These are phyloP conservation scores for Syrphus vitripennis DNA, from an alignment of 2,888 invertebrate species.

Conservation along the genomic window DNA sequence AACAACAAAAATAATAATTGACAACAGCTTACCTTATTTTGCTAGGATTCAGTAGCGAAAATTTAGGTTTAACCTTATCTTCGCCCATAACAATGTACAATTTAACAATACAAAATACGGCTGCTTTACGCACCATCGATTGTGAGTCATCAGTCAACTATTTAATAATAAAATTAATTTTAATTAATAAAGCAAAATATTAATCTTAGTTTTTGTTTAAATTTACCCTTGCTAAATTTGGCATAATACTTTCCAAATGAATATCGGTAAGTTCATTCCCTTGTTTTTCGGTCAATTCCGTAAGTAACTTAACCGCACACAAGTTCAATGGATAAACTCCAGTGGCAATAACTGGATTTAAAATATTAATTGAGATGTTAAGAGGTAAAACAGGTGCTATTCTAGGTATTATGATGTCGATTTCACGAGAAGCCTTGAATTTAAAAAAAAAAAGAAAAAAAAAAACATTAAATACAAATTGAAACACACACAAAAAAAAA, in stretches of 20 bases:
- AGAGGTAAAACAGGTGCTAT: slow-evolving; percentile 92
- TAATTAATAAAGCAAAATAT: background rate
- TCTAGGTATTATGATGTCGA: slow-evolving; percentile 90
- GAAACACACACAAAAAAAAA: too few relatives aligned
- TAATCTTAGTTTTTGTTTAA: background rate
- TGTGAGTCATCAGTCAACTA: slow-evolving; percentile 95
- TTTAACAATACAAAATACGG: slow-evolving; percentile 98
- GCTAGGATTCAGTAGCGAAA: slow-evolving; percentile 91
- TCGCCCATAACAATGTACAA: slow-evolving; percentile 95
- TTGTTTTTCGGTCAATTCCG: slow-evolving; percentile 90
- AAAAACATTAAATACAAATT: background rate
- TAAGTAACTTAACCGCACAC: slow-evolving; percentile 95
- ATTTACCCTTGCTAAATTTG: slow-evolving; percentile 91
- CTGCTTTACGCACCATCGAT: slow-evolving; percentile 96
- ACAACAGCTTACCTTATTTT: slow-evolving; percentile 85
- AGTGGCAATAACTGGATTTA: slow-evolving; percentile 92
- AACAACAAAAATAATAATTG: background rate
- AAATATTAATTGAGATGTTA: slow-evolving; percentile 86
- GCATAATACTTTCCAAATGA: slow-evolving; percentile 91
- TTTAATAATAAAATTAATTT: slow-evolving; percentile 73
- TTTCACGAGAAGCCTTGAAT: slow-evolving; percentile 88
- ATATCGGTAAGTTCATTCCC: slow-evolving; percentile 88
- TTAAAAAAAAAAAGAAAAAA: slow-evolving; percentile 68
- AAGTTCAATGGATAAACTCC: slow-evolving; percentile 93
- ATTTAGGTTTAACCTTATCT: slow-evolving; percentile 90